Evolutionary conservation across 2,797 vertebrate species (phyloP).

Genomic region (Intellagama lesueurii): DNA sequence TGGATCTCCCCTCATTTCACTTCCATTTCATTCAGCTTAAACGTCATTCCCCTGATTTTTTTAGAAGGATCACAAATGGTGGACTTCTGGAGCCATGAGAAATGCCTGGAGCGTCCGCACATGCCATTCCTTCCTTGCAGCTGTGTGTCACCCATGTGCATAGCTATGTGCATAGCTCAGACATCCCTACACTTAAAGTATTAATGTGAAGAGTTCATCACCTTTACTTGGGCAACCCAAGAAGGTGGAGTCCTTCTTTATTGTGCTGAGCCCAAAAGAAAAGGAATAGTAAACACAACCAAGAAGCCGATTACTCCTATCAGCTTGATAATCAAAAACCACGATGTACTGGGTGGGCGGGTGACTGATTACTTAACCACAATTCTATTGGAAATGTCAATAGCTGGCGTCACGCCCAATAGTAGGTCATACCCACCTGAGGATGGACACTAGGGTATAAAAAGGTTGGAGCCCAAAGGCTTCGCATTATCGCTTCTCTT

Average conservation of each 20-base stretch:
- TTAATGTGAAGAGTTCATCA: slow-evolving; percentile 24
- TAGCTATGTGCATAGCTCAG: background rate
- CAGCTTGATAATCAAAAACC: background rate
- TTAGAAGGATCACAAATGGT: no score
- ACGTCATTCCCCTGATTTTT: no score
- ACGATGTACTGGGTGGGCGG: background rate
- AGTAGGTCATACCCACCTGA: slow-evolving; percentile 1
- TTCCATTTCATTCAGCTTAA: no score
- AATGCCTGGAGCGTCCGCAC: background rate
- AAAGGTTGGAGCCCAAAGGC: background rate
- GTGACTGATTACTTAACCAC: slow-evolving; percentile 3
- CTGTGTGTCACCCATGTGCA: background rate
- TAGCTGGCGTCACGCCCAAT: background rate
- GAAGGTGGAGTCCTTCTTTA: slow-evolving; percentile 1
- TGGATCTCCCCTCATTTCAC: no score
- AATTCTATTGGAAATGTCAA: background rate
- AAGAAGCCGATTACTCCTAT: background rate
- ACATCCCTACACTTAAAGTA: slow-evolving; percentile 14
- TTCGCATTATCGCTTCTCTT: background rate
- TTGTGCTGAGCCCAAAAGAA: background rate
- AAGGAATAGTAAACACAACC: background rate
- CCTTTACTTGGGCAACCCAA: background rate
- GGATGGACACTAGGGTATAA: slow-evolving; percentile 11
- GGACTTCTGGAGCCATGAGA: background rate
- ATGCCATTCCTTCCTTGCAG: background rate